Base-by-base conservation (phyloP, 2,113 vertebrate genomes). In the Scatophagus argus region DNA sequence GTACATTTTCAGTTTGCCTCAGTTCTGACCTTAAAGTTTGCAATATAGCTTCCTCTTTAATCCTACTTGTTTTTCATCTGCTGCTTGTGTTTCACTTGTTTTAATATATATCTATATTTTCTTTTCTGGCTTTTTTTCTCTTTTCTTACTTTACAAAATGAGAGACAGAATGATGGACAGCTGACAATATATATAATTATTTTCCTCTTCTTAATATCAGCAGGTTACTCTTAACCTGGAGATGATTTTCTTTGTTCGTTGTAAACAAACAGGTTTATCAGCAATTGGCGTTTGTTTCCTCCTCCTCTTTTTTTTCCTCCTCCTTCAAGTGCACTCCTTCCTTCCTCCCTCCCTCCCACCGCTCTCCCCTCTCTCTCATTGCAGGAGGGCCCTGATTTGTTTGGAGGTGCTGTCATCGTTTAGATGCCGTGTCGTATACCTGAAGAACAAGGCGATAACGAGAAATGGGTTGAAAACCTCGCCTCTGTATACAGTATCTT, bases 401-500 rank as follows among this genome's bases (percentile, higher is more conserved):
- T 97, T 97, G 79, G 97, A 97, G 46, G 97, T 97, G 95, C 95
- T 96, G 92, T 98, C 97, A 0, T 98, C 97, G 1, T 97, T 96
- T 91, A 98, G 95, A 94, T 97, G 97, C 72, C 96, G 93, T 21
- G 97, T 97, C 67, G 97, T 97, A 79, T 97, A 98, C 94, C 97
- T 98, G 90, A 11, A 3, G 0, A 29, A 27, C 46, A 5, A 43
- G 31, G 31, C 0, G 55, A 46, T 2, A 21, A 0, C 38, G 12
- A 44, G 23, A 52, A 11, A 43, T 17, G 10, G 8, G 27, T 21
- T 58, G 10, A 71, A 9, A 16, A 27, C 3, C 6, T 32, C 16
- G 16, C 43, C 9, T 68, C 0, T 38, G 8, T 36, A 1, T 11
- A 25, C n/a, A n/a, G n/a, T 25, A 23, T 47, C 21, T 39, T 19